Evolutionary conservation across 1,140 invertebrate species (phyloP).

Genomic region (Diploscapter pachys): DNA sequence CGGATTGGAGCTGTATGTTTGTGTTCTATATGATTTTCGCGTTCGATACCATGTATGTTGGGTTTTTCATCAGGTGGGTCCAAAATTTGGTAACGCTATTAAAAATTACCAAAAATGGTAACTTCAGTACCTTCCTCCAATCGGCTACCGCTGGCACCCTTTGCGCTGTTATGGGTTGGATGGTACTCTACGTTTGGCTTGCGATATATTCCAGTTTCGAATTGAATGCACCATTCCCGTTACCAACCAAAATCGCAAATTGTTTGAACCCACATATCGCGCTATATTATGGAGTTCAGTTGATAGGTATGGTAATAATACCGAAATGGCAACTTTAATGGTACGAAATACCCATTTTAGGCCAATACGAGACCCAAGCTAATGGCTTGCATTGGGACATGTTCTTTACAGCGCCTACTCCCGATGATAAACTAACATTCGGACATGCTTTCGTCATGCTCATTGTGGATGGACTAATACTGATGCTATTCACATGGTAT

Average conservation of each 20-base stretch:
- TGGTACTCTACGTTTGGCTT: slow-evolving; percentile 50
- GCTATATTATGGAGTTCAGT: slow-evolving; percentile 39
- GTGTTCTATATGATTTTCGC: slow-evolving; percentile 67
- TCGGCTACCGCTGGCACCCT: slow-evolving; percentile 61
- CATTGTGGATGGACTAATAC: slow-evolving; percentile 68
- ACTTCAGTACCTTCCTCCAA: not conserved
- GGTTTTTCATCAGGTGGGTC: slow-evolving; percentile 66
- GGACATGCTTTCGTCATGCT: slow-evolving; percentile 65
- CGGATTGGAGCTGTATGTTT: slow-evolving; percentile 56
- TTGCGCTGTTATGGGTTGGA: slow-evolving; percentile 45
- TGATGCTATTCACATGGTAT: slow-evolving; percentile 69
- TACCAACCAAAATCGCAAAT: slow-evolving; percentile 35
- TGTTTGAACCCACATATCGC: slow-evolving; percentile 50
- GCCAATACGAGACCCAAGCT: slow-evolving; percentile 48
- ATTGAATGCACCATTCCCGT: slow-evolving; percentile 37
- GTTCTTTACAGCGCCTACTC: slow-evolving; percentile 35
- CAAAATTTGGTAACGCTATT: slow-evolving; percentile 66
- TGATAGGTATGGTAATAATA: slow-evolving; percentile 20
- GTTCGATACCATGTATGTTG: slow-evolving; percentile 67
- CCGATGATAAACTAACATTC: slow-evolving; percentile 46
- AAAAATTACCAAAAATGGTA: not conserved
- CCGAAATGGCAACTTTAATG: too few relatives aligned
- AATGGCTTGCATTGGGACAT: slow-evolving; percentile 43
- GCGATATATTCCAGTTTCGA: slow-evolving; percentile 43
- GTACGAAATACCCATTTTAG: too few relatives aligned